Evolutionary conservation across 2,797 vertebrate species (phyloP), one percentile per base, ranked within the genome.

Genomic region (Neosilurus mollespiculum): DNA sequence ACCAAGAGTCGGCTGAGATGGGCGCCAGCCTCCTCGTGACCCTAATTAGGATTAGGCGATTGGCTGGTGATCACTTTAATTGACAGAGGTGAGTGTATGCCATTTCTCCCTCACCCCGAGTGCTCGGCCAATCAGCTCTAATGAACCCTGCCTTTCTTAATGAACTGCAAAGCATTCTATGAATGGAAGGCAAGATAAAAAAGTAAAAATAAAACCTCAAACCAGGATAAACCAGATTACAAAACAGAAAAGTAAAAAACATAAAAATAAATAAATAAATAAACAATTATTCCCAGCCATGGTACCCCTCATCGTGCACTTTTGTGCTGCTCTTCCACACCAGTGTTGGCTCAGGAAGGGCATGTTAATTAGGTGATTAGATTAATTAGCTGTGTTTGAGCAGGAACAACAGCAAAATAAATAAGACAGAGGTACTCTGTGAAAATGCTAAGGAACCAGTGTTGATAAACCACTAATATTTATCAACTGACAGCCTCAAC

Each of bases 371-470:
- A n/a, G 8, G 11, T 71, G 22, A 71, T 51, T 71, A 51, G 43
- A 14, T 71, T 71, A 43, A 71, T 51, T 43, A 71, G 43, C 69
- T 51, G 22, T 71, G 43, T 71, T 51, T 71, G 69, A 51, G 69
- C 69, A 71, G 11, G 5, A 12, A 51, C 22, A 71, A 51, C 37
- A 70, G 49, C 67, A 51, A 51, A n/a, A 51, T n/a, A 70, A 70
- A 70, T 20, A n/a, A 70, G 10, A 10, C 20, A n/a, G 20, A 20
- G 67, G 24, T 71, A 73, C 51, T 72, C 24, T 24, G 8, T 54
- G n/a, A 54, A n/a, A n/a, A 54, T 54, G 14, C 9, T 53, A 71
- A 24, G 43, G 20, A 71, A 24, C 69, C 67, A 12, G 37, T n/a
- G 22, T 24, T 70, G 15, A 65, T 26, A 67, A 67, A 43, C 18